phyloP scores from a whole-genome alignment of 2,113 vertebrate genomes.

The Notarius lentiginosus region DNA sequence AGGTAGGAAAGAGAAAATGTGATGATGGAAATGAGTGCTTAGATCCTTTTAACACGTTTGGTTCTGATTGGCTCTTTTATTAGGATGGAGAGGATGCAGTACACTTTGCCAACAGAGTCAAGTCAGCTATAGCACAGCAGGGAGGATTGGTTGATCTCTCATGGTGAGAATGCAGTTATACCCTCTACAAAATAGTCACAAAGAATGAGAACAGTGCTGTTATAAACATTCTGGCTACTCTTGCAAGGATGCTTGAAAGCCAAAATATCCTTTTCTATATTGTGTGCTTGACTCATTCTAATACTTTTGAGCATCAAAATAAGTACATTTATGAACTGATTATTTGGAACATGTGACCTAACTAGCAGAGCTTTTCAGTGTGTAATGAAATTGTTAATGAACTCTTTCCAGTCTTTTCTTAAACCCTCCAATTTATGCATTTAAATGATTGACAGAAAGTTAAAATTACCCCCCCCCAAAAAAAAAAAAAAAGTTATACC shows the following conservation, averaged over 20 bases:
- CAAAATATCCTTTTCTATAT: background rate
- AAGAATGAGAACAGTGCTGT: background rate
- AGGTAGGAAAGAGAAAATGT: constrained; percentile 68
- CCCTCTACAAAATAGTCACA: background rate
- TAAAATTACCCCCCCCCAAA: background rate
- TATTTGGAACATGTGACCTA: background rate
- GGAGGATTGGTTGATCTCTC: constrained; percentile 89
- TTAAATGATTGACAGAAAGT: background rate
- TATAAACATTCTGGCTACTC: background rate
- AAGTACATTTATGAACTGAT: background rate
- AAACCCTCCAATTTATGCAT: background rate
- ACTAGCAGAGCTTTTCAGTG: background rate
- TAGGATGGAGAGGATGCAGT: constrained; percentile 89
- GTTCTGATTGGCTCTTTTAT: constrained; percentile 40
- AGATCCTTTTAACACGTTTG: background rate
- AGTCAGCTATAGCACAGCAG: constrained; percentile 84
- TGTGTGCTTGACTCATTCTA: background rate
- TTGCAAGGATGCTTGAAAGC: background rate
- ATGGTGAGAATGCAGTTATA: constrained; percentile 76
- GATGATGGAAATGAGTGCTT: background rate
- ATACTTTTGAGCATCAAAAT: background rate
- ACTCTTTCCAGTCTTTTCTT: background rate
- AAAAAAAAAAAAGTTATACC: background rate
- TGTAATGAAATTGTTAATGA: background rate
- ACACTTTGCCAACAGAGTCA: constrained; percentile 92